phyloP scores from a whole-genome alignment of 2,113 vertebrate genomes.

The Anoura caudifer region DNA sequence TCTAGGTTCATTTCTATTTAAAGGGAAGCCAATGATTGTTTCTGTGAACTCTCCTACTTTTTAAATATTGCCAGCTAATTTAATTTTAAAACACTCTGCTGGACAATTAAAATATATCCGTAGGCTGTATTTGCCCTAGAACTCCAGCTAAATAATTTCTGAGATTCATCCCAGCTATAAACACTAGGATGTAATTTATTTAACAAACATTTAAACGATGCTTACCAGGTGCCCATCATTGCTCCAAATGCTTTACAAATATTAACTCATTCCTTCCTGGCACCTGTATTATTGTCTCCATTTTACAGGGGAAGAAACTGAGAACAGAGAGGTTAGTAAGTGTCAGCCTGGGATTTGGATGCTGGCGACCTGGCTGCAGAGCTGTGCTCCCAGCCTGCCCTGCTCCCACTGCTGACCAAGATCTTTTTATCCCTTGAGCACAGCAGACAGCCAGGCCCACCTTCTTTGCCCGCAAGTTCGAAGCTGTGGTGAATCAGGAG shows the following conservation, averaged over 20 bases:
- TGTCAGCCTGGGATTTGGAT: not conserved
- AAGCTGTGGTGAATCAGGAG: slow-evolving; percentile 97
- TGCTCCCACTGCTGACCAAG: not conserved
- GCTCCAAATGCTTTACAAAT: not conserved
- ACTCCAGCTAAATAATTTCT: not conserved
- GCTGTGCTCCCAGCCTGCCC: not conserved
- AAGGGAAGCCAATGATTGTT: not conserved
- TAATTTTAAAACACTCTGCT: not conserved
- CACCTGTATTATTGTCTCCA: not conserved
- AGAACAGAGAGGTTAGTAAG: not conserved
- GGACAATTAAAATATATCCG: not conserved
- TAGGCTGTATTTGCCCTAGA: not conserved
- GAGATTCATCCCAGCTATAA: not conserved
- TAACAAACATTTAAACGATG: not conserved
- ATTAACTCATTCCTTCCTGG: not conserved
- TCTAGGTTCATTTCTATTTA: not conserved
- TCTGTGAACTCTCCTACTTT: not conserved
- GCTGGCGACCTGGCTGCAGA: not conserved
- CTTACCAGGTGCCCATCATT: not conserved
- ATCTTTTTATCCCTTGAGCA: slow-evolving; percentile 5
- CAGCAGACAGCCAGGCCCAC: slow-evolving; percentile 97
- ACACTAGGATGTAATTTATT: not conserved
- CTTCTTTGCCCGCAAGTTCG: slow-evolving; percentile 98
- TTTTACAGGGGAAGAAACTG: not conserved
- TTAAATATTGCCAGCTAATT: slow-evolving; percentile 12